These are phyloP conservation scores for Aproaerema taeniolella DNA, from an alignment of 2,888 invertebrate genomes.

Conservation along the genomic window DNA sequence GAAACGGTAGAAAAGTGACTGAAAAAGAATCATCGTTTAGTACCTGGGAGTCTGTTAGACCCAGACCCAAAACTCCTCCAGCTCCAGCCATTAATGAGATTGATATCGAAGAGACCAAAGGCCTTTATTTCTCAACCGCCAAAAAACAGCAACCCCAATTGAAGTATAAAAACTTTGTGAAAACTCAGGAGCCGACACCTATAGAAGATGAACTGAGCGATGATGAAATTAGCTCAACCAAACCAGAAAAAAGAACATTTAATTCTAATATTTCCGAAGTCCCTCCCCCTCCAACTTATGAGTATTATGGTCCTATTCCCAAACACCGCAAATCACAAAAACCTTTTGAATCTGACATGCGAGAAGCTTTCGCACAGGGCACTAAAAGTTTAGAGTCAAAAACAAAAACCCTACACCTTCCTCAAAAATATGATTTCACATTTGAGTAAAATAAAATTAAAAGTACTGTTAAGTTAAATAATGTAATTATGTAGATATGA, in stretches of 20 bases:
- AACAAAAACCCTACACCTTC: slow-evolving; percentile 41
- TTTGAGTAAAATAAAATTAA: slow-evolving; percentile 35
- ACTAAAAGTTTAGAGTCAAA: slow-evolving; percentile 58
- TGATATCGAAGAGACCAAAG: slow-evolving; percentile 35
- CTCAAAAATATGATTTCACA: slow-evolving; percentile 62
- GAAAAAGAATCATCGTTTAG: slow-evolving; percentile 27
- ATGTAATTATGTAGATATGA: neutral
- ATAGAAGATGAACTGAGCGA: slow-evolving; percentile 55
- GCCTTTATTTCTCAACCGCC: slow-evolving; percentile 53
- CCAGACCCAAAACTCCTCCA: slow-evolving; percentile 36
- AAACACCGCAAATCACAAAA: slow-evolving; percentile 45
- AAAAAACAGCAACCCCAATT: slow-evolving; percentile 34
- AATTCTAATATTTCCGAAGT: slow-evolving; percentile 59
- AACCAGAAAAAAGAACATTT: slow-evolving; percentile 28
- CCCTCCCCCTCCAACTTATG: slow-evolving; percentile 81
- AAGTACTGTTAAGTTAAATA: neutral
- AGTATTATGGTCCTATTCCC: slow-evolving; percentile 77
- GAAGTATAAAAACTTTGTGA: slow-evolving; percentile 60
- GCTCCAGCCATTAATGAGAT: slow-evolving; percentile 39
- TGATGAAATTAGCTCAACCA: slow-evolving; percentile 23
- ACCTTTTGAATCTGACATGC: slow-evolving; percentile 59
- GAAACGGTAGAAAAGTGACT: slow-evolving; percentile 39
- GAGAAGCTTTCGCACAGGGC: slow-evolving; percentile 65
- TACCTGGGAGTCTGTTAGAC: slow-evolving; percentile 60
- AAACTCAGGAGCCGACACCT: slow-evolving; percentile 40